phyloP scores from a whole-genome alignment of 2,888 invertebrate species.

The Aleiodes leptofemur region DNA sequence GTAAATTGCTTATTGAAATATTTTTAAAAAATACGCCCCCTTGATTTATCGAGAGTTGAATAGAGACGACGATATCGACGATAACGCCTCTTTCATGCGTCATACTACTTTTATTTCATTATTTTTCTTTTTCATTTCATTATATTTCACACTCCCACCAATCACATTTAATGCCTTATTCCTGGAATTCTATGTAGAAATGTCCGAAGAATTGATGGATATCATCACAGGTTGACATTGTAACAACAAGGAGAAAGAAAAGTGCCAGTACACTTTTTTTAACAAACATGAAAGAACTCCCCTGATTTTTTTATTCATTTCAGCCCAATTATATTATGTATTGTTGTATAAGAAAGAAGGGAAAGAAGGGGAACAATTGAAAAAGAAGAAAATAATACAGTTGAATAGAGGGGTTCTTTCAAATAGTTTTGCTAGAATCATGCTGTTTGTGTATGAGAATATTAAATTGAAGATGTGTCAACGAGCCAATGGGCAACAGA shows the following conservation, averaged over 20 bases:
- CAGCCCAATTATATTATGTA: too few relatives aligned
- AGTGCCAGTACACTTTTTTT: background rate
- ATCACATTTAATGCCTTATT: conserved; percentile 6
- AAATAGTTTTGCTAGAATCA: too few relatives aligned
- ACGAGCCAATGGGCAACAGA: too few relatives aligned
- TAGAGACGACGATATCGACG: conserved; percentile 24
- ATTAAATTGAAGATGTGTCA: too few relatives aligned
- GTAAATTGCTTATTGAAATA: background rate
- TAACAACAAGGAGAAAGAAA: background rate
- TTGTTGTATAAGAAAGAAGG: too few relatives aligned
- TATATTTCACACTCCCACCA: background rate
- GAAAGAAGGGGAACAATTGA: too few relatives aligned
- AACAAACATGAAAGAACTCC: background rate
- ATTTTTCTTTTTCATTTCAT: background rate
- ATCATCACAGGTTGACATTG: conserved; percentile 3
- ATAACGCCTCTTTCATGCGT: conserved; percentile 30
- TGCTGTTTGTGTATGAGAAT: too few relatives aligned
- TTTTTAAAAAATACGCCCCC: conserved; percentile 18
- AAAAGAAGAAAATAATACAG: too few relatives aligned
- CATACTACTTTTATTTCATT: background rate
- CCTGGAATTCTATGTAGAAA: conserved; percentile 8
- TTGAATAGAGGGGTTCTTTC: too few relatives aligned
- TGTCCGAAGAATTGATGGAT: conserved; percentile 2
- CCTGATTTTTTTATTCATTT: background rate
- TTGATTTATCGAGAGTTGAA: conserved; percentile 17